Conservation (phyloP, 2,113 vertebrate species). For the Odontophorus gujanensis region DNA sequence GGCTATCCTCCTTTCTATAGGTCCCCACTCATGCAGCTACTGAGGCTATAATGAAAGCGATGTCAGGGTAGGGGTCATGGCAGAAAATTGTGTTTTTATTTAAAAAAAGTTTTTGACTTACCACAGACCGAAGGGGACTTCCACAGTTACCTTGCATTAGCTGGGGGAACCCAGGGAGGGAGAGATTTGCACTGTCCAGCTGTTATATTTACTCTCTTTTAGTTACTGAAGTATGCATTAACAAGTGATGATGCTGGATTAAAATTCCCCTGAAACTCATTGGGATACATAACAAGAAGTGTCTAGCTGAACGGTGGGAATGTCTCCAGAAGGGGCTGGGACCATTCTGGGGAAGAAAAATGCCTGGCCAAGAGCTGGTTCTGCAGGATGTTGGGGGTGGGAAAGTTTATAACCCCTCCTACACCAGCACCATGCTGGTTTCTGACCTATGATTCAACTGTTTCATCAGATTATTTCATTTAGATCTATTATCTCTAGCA, state of each 20-base stretch:
- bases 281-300: not conserved
- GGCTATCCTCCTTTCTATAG: not conserved
- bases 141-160: not conserved
- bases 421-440: not conserved
- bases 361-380: not conserved
- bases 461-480: slow-evolving; percentile 51
- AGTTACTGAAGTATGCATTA: not conserved
- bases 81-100: not conserved
- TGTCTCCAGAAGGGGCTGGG: not conserved
- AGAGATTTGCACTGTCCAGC: not conserved
- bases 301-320: not conserved
- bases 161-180: not conserved
- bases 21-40: not conserved
- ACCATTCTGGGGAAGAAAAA: accelerated
- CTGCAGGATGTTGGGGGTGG: accelerated
- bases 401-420: not conserved
- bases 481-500: slow-evolving; percentile 56
- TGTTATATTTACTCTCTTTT: not conserved
- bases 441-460: not conserved
- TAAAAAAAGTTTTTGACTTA: not conserved
- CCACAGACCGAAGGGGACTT: not conserved
- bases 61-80: too few relatives aligned
- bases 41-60: not conserved
- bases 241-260: not conserved
- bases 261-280: not conserved